Conservation (phyloP, 2,888 invertebrate species). For the Drosophila heteroneura region DNA sequence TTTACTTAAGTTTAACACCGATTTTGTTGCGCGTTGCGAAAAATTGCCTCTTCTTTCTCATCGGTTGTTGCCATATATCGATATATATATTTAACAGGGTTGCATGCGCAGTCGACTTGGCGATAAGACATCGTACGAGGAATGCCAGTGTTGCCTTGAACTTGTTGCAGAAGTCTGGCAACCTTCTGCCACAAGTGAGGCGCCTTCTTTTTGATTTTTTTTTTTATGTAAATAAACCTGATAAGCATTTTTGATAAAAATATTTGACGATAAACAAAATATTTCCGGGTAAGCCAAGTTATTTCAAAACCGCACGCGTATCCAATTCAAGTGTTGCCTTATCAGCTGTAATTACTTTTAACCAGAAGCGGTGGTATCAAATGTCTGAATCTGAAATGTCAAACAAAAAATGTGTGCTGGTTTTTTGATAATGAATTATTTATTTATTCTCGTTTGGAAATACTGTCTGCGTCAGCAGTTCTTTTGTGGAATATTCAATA, state of each 20-base stretch:
- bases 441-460: background rate
- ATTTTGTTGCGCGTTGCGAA: slow-evolving; percentile 76
- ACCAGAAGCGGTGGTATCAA: background rate
- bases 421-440: background rate
- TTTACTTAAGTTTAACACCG: slow-evolving; percentile 61
- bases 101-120: background rate
- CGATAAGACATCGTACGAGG: slow-evolving; percentile 9
- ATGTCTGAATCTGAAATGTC: background rate
- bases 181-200: background rate
- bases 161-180: slow-evolving; percentile 13
- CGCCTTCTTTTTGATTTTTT: background rate
- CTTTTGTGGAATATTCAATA: background rate
- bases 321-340: background rate
- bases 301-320: background rate
- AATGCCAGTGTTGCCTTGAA: background rate
- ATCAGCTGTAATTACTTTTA: slow-evolving; percentile 11
- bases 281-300: background rate
- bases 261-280: background rate
- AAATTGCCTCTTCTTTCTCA: slow-evolving; percentile 65
- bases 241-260: background rate
- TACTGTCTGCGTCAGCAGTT: slow-evolving; percentile 9
- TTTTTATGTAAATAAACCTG: background rate
- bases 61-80: slow-evolving; percentile 53
- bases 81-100: slow-evolving; percentile 26
- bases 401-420: background rate